Evolutionary conservation across 2,113 vertebrate species (phyloP).

Genomic region (Polypterus bichir): DNA sequence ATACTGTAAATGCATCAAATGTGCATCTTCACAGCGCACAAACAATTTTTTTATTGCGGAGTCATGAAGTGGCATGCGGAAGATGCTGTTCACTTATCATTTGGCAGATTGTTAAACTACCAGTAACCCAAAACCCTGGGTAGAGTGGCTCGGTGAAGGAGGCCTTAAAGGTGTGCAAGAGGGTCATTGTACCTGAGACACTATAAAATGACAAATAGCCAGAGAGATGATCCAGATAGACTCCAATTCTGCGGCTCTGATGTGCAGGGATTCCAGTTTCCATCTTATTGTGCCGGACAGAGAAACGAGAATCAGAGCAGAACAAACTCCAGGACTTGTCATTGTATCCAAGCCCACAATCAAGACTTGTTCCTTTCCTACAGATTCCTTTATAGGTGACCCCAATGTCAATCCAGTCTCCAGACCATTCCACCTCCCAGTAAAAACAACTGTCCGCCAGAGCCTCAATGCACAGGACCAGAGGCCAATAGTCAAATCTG

Average conservation of each 20-base stretch:
- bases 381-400: constrained; percentile 36
- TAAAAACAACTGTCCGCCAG: constrained; percentile 40
- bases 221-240: constrained; percentile 37
- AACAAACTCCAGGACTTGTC: constrained; percentile 55
- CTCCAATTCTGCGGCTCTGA: constrained; percentile 33
- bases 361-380: constrained; percentile 16
- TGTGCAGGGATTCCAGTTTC: constrained; percentile 19
- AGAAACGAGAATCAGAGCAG: constrained; percentile 35
- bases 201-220: constrained; percentile 51
- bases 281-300: constrained; percentile 43
- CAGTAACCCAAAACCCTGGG: constrained; percentile 52
- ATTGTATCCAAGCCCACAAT: constrained; percentile 42
- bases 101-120: no score
- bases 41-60: no score
- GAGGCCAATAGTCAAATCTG: constrained; percentile 44
- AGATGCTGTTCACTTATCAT: no score
- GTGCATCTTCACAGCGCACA: no score
- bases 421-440: constrained; percentile 50
- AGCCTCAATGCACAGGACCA: constrained; percentile 43
- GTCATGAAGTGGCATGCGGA: no score
- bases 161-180: constrained; percentile 43
- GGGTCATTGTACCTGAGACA: constrained; percentile 28
- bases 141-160: constrained; percentile 38
- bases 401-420: constrained; percentile 40
- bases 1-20: no score